Conservation (phyloP, 1,140 invertebrate species). For the Oryctes rhinoceros region DNA sequence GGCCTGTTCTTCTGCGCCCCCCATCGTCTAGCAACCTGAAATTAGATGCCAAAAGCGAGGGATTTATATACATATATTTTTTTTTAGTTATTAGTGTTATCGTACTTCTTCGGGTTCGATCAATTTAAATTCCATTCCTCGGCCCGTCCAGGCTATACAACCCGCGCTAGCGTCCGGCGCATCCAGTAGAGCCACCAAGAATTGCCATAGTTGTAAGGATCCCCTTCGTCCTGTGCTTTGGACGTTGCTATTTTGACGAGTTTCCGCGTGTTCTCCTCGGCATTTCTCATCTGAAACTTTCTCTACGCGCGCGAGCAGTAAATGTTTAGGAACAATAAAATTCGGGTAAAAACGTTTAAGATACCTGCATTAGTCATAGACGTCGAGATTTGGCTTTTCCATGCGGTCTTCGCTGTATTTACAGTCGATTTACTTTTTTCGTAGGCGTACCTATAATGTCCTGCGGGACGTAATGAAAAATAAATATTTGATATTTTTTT, state of each 20-base stretch:
- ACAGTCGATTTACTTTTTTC: slow-evolving; percentile 34
- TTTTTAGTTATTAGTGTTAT: background rate
- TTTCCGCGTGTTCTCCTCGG: slow-evolving; percentile 44
- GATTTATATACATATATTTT: background rate
- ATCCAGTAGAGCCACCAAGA: slow-evolving; percentile 88
- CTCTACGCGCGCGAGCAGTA: background rate
- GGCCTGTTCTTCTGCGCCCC: slow-evolving; percentile 89
- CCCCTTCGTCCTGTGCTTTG: slow-evolving; percentile 70
- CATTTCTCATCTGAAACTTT: slow-evolving; percentile 46
- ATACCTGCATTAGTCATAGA: background rate
- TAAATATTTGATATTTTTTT: background rate
- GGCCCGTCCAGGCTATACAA: slow-evolving; percentile 94
- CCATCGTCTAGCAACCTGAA: slow-evolving; percentile 81
- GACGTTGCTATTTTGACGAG: slow-evolving; percentile 41
- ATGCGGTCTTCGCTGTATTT: background rate
- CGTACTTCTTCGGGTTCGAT: slow-evolving; percentile 93
- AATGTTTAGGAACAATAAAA: too few relatives aligned
- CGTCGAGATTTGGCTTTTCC: slow-evolving; percentile 32
- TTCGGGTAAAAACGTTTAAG: background rate
- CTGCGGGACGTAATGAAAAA: background rate
- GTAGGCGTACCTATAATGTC: slow-evolving; percentile 12
- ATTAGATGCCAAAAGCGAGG: slow-evolving; percentile 38
- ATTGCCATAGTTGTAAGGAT: slow-evolving; percentile 93
- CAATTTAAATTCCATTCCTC: slow-evolving; percentile 94
- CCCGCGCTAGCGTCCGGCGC: slow-evolving; percentile 81